Evolutionary conservation across 2,113 vertebrate genomes (phyloP).

Genomic region (Calidris pygmaea): DNA sequence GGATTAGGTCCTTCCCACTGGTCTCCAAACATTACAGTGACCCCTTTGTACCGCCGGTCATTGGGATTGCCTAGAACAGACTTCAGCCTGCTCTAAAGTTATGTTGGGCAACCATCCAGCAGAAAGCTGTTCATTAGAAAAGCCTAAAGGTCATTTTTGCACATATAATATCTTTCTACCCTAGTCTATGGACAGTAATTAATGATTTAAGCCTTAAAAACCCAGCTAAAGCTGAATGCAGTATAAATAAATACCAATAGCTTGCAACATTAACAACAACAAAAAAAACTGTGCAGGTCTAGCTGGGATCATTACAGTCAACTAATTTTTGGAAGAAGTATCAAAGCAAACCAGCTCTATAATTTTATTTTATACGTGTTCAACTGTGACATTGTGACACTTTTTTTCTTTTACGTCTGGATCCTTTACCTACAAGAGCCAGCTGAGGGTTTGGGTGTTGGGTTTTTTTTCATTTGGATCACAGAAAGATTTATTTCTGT

Average conservation of each 20-base stretch:
- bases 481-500: constrained; percentile 1
- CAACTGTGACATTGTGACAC: not conserved
- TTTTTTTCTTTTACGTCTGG: not conserved
- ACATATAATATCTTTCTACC: constrained; percentile 14
- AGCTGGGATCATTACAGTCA: constrained; percentile 40
- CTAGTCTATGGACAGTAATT: not conserved
- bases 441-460: constrained; percentile 1
- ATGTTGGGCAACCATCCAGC: constrained; percentile 24
- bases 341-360: not conserved
- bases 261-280: constrained; percentile 26
- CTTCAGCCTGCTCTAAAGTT: constrained; percentile 34
- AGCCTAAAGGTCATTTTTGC: constrained; percentile 45
- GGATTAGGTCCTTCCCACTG: not conserved
- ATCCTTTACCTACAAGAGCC: constrained; percentile 60
- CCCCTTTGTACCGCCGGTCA: not conserved
- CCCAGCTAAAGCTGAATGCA: constrained; percentile 41
- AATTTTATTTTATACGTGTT: constrained; percentile 39
- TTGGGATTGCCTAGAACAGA: constrained; percentile 14
- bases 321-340: constrained; percentile 4
- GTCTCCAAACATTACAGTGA: not conserved
- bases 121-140: constrained; percentile 28
- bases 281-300: not conserved
- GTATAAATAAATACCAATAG: constrained; percentile 61
- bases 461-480: not conserved
- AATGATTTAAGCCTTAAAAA: not conserved